Percentiles rank a stretch among this genome's conserved stretches.
phyloP scores from a whole-genome alignment of 2,113 vertebrate genomes.

The Pygoscelis antarcticus region DNA sequence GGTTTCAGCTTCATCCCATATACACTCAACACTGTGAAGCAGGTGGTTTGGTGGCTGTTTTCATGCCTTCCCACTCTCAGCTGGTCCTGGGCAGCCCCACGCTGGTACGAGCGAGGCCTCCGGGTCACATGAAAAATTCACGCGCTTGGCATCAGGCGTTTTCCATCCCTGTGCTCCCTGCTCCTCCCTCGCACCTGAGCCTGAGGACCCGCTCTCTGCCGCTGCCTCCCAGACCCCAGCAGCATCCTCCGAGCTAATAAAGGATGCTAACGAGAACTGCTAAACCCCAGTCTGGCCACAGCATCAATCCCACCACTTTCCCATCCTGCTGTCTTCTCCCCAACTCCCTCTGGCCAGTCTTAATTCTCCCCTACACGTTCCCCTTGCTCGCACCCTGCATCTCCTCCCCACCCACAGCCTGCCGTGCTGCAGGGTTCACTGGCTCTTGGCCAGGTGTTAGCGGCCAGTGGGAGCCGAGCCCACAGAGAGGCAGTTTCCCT shows the following conservation, averaged over 20 bases:
- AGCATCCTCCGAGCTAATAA: background rate
- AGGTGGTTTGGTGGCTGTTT: conserved; percentile 40
- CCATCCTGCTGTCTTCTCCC: background rate
- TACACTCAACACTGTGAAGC: conserved; percentile 41
- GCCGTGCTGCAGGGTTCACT: accelerated
- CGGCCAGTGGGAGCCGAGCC: accelerated
- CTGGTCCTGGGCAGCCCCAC: background rate
- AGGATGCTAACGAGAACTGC: background rate
- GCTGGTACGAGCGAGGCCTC: background rate
- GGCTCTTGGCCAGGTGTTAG: background rate
- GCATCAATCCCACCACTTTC: background rate
- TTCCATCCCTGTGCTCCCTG: background rate
- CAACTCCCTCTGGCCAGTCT: background rate
- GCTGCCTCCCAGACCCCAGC: background rate
- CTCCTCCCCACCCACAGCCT: background rate
- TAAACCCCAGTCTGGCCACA: background rate
- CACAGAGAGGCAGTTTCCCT: background rate
- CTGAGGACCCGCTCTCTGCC: background rate
- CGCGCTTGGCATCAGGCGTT: background rate
- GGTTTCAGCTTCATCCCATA: conserved; percentile 61
- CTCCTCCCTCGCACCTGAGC: conserved; percentile 39
- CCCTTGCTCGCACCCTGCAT: background rate
- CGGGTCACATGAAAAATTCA: conserved; percentile 50
- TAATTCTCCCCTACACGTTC: accelerated
- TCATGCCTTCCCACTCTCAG: conserved; percentile 33